Conservation (phyloP, 2,113 vertebrate species). For the Aix galericulata region DNA sequence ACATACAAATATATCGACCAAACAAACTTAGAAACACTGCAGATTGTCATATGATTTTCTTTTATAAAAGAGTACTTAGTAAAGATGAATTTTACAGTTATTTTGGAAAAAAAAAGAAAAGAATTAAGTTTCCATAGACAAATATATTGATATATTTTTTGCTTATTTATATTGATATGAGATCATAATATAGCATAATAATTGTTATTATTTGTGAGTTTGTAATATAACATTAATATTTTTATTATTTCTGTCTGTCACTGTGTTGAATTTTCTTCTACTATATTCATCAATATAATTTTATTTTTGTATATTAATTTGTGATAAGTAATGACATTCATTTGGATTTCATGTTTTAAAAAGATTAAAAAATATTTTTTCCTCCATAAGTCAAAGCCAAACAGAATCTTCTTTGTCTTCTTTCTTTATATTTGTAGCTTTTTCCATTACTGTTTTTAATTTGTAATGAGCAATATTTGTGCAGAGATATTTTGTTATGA, state of each 20-base stretch:
- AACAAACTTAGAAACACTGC: not conserved
- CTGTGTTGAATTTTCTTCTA: not conserved
- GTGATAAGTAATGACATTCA: not conserved
- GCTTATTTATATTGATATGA: not conserved
- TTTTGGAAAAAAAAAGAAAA: not conserved
- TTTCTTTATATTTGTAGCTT: slow-evolving; percentile 10
- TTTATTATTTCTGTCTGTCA: not conserved
- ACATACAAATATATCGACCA: not conserved
- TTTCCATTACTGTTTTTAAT: slow-evolving; percentile 47
- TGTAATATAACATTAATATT: not conserved
- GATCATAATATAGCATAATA: not conserved
- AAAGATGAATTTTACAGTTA: not conserved
- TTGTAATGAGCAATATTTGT: slow-evolving; percentile 48
- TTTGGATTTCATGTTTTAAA: not conserved
- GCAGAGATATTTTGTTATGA: slow-evolving; percentile 26
- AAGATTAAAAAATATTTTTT: not conserved
- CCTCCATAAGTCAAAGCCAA: not conserved
- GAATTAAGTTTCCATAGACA: not conserved
- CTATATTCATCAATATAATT: not conserved
- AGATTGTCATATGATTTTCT: not conserved
- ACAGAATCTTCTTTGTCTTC: not conserved
- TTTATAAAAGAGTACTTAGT: not conserved
- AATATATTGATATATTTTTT: not conserved
- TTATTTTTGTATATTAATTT: not conserved
- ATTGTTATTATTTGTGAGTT: not conserved